Base-by-base conservation (phyloP, 2,797 vertebrate species). In the Agapornis canus region DNA sequence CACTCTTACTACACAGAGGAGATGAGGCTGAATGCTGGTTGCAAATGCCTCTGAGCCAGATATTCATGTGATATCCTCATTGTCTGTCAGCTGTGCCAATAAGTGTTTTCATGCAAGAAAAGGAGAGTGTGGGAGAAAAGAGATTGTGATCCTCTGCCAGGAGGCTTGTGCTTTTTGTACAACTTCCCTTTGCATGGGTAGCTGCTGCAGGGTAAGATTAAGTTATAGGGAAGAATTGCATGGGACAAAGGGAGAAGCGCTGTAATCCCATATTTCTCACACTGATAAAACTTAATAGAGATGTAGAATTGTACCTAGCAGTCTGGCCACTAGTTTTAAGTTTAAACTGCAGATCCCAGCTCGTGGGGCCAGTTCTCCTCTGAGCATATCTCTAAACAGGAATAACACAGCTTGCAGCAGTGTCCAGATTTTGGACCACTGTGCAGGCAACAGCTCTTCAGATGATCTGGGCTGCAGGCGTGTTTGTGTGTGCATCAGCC, bases 41-140 rank as follows among this genome's bases (percentile, higher is more conserved):
- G 71, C 32, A 35, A 37, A 12, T 2, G 8, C 40, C 59, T 56
- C 29, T 5, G 76, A 82, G 27, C 66, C 51, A 11, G 52, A 23
- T 0, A 0, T 26, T 56, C 13, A 9, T 7, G 2, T 2, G 7
- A 20, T 29, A 47, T 13, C 49, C 81, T 70, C 2, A 0, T 3
- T 29, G 42, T 43, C 73, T 60, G 27, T 27, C 73, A 68, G 83
- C 78, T 5, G 21, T 81, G 84, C 42, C 76, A 39, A 11, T 25
- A 23, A 13, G 19, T 54, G 29, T 86, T 63, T 22, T 22, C 27
- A 2, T 52, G 37, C 12, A 73, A 52, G 56, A 27, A 37, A 69
- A 83, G 19, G 32, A 32, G 42, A 54, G 26, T 51, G 18, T 3
- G 23, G 43, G 19, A 60, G 49, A 21, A 70, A 68, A 52, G 35